A percentile compares a stretch with the other conserved stretches of the same genome.
Evolutionary conservation across 1,140 invertebrate genomes (phyloP).

Genomic region (Calycopis cecrops): DNA sequence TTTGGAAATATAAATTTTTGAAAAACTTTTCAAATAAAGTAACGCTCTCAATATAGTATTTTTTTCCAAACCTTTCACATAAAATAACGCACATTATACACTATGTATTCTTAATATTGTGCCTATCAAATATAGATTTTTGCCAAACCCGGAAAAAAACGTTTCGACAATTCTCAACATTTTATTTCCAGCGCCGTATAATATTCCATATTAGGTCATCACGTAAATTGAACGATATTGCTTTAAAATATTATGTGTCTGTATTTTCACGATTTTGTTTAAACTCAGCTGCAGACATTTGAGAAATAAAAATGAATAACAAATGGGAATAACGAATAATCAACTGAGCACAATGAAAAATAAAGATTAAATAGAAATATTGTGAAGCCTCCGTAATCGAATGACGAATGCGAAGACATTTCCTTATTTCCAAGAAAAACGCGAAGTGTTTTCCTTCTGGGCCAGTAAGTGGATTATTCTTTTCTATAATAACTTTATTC

Average conservation of each 20-base stretch:
- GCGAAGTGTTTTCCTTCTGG: conserved; percentile 33
- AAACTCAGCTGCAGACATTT: conserved; percentile 3
- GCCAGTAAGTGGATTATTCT: conserved; percentile 64
- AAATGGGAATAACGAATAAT: neutral
- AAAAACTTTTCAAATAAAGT: too few relatives aligned
- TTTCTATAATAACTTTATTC: conserved; percentile 66
- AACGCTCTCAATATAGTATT: too few relatives aligned
- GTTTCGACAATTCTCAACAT: neutral
- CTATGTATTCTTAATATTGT: too few relatives aligned
- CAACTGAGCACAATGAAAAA: conserved; percentile 43
- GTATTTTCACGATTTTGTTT: neutral
- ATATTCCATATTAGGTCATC: conserved; percentile 9
- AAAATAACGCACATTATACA: too few relatives aligned
- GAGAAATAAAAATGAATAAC: neutral
- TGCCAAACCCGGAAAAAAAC: conserved; percentile 1
- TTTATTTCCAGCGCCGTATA: conserved; percentile 4
- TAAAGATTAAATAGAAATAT: conserved; percentile 66
- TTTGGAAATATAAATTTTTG: too few relatives aligned
- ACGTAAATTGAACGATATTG: conserved; percentile 1
- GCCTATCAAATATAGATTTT: neutral
- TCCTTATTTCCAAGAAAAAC: conserved; percentile 42
- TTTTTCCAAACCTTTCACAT: too few relatives aligned
- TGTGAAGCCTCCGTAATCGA: conserved; percentile 58
- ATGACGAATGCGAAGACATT: conserved; percentile 46
- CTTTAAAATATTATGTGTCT: neutral